Evolutionary conservation across 1,140 invertebrate genomes (phyloP), one percentile per base, ranked within the genome.

Genomic region (Drosophila melanogaster): DNA sequence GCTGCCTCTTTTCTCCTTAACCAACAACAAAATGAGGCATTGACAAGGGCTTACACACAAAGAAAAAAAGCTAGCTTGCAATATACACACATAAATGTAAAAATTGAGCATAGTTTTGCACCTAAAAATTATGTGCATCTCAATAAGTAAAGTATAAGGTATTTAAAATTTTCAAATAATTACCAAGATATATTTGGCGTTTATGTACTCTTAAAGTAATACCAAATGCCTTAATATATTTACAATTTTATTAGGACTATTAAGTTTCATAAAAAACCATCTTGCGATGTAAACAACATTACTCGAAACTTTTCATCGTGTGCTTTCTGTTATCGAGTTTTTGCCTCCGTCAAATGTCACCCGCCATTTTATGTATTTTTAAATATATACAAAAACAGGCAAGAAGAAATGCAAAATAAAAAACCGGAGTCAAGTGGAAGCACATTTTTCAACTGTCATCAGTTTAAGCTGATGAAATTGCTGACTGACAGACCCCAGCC

Each of bases 361-460:
- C 64, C 64, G 61, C 65, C 65, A 77, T 79, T 84, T 84, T 76
- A 84, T 76, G 69, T 44, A 59, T 71, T 78, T 79, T 84, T 70
- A 76, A 84, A 79, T 76, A 64, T 53, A 30, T 47, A 30, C 11
- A 24, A 54, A 47, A 70, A 57, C 17, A 35, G 50, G 15, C 30
- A 24, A 26, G 43, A 38, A 70, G 55, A 38, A 33, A 30, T 19
- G 3, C 14, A 33, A 46, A 56, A n/a, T 26, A 67, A 56, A n/a
- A 35, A 67, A 46, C 1, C 22, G 26, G 10, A 30, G 67, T 72
- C 30, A 74, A 69, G 66, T 75, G 46, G 59, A 58, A 71, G 77
- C 61, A 65, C 81, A 84, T 85, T 85, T 85, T 69, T 85, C 62
- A 85, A 65, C 81, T 80, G 81, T 80, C 77, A 84, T 83, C 80